phyloP scores from a whole-genome alignment of 2,797 vertebrate species.

The Leptodactylus fallax region DNA sequence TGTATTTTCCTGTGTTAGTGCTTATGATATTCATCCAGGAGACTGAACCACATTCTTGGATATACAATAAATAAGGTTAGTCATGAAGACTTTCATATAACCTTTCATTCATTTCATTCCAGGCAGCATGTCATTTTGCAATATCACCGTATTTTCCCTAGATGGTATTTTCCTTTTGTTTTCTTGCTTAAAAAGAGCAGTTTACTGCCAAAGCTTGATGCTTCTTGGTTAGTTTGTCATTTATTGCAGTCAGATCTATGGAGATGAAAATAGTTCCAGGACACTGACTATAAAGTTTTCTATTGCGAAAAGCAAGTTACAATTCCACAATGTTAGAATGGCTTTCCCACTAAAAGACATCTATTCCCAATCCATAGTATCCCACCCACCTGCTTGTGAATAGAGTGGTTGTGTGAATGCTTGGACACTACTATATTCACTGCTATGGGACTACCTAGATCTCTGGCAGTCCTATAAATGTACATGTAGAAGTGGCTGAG shows the following conservation, averaged over 20 bases:
- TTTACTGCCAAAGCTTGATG: background rate
- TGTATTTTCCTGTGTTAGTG: background rate
- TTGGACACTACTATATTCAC: too few relatives aligned
- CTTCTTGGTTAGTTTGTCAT: background rate
- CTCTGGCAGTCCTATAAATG: too few relatives aligned
- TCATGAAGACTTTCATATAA: background rate
- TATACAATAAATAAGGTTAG: background rate
- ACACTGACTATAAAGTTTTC: background rate
- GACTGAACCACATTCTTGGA: background rate
- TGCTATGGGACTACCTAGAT: too few relatives aligned
- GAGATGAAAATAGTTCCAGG: background rate
- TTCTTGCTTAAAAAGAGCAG: background rate
- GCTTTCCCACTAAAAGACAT: too few relatives aligned
- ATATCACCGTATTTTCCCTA: background rate
- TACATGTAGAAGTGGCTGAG: too few relatives aligned
- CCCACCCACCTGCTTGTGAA: too few relatives aligned
- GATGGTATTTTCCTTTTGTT: background rate
- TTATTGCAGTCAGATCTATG: background rate
- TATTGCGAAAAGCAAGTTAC: too few relatives aligned
- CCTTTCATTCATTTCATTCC: conserved; percentile 10
- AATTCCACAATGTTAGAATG: too few relatives aligned
- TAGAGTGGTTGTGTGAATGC: too few relatives aligned
- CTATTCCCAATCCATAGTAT: too few relatives aligned
- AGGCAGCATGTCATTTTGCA: background rate
- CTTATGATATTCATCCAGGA: background rate